Base-by-base conservation (phyloP, 2,797 vertebrate genomes). In the Agapornis canus region DNA sequence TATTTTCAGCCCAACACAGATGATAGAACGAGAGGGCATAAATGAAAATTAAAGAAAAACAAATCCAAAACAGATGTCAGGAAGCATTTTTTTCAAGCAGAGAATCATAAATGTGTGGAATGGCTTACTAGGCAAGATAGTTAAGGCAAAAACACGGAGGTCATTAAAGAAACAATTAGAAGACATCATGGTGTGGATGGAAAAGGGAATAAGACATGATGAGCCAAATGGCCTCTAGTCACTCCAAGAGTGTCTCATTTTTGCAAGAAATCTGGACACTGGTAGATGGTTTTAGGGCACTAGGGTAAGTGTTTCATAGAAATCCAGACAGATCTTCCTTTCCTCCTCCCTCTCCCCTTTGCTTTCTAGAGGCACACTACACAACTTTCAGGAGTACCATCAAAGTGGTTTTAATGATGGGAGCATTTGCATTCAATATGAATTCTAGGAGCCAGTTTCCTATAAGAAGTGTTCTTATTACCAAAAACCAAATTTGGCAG, bases 31-130 rank as follows among this genome's bases (percentile, higher is more conserved):
- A 98, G 97, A 98, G 97, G 95, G 97, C 96, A 98, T 97, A 98
- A 98, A 97, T 97, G 97, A 98, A 97, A 98, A 98, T 97, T 97
- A 98, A 98, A 97, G 97, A 97, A 98, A 97, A 98, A 96, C 97
- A 97, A 91, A 98, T 97, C 97, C 95, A 77, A 97, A 98, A 97
- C 97, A 98, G 97, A 98, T 98, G 97, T 97, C 97, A 97, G 97
- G 97, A 97, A 98, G 93, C 94, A 93, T 96, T 95, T 97, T 95
- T 97, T 95, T 92, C 95, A 95, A 63, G 89, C 91, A 87, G 97
- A 78, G 97, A 96, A 96, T 96, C 97, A 97, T 92, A 96, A 97
- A 97, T 97, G 97, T 95, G 95, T 96, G 90, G 94, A 98, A 97
- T 71, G 91, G 96, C 95, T 98, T 97, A 95, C 92, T 52, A 96